phyloP scores from a whole-genome alignment of 2,797 vertebrate species.

The Knipowitschia caucasica region DNA sequence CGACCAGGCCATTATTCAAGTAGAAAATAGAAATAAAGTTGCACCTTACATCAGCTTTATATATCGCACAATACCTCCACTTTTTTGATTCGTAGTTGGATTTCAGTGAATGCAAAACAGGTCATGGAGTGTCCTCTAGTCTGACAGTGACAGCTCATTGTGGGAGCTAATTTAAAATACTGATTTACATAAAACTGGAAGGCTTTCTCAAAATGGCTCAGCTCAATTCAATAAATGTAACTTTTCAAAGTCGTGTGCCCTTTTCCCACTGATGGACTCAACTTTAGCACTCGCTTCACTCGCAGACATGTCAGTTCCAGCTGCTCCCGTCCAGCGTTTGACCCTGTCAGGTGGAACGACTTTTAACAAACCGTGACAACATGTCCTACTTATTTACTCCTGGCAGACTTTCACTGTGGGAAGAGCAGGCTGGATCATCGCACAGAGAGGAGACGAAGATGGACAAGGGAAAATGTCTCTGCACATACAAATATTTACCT shows the following conservation, averaged over 20 bases:
- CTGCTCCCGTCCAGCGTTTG: conserved; percentile 26
- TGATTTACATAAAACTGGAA: conserved; percentile 45
- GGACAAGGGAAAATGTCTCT: not conserved
- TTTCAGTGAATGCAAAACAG: conserved; percentile 29
- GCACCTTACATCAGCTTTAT: not conserved
- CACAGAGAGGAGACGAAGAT: not conserved
- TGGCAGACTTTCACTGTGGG: conserved; percentile 1
- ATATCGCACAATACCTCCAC: not conserved
- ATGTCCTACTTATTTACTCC: conserved; percentile 1
- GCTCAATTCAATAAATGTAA: conserved; percentile 19
- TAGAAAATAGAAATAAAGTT: not conserved
- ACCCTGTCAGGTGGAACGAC: conserved; percentile 12
- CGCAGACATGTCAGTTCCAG: conserved; percentile 22
- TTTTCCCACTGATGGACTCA: conserved; percentile 1
- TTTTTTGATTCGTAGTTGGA: not conserved
- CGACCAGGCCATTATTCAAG: too few species aligned
- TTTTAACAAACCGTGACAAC: not conserved
- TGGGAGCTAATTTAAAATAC: conserved; percentile 35
- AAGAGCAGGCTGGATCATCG: not conserved
- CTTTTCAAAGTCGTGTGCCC: conserved; percentile 36
- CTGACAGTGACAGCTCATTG: conserved; percentile 27
- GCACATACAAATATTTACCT: not conserved
- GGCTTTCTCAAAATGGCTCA: conserved; percentile 29
- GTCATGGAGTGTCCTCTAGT: conserved; percentile 31
- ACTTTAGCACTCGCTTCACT: conserved; percentile 20